A percentile compares a stretch with the other conserved stretches of the same genome.
These are phyloP conservation scores for Ectropis grisescens DNA, from an alignment of 1,140 invertebrate genomes.

Conservation along the genomic window DNA sequence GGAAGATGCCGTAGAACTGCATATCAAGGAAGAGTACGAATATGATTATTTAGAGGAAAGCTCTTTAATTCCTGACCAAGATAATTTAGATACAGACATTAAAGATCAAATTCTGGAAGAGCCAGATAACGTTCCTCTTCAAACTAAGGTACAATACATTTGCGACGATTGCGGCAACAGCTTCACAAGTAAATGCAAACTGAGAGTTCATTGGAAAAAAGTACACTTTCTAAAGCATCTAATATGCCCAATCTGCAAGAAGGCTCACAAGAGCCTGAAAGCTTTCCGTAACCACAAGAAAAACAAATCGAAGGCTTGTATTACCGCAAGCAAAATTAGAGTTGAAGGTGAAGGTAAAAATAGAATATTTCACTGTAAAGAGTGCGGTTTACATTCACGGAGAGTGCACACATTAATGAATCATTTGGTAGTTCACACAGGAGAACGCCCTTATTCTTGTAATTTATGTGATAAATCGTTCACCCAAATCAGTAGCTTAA, in stretches of 20 bases:
- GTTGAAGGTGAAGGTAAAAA: constrained; percentile 35
- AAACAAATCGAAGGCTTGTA: constrained; percentile 19
- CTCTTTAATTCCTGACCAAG: too few species aligned
- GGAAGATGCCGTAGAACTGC: constrained; percentile 2
- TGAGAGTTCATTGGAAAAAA: constrained; percentile 51
- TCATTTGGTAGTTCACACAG: constrained; percentile 36
- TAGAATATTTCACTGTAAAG: constrained; percentile 37
- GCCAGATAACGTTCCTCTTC: background rate
- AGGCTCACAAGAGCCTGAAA: constrained; percentile 35
- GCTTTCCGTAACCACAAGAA: constrained; percentile 34
- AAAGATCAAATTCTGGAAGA: constrained; percentile 5
- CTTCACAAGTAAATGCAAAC: constrained; percentile 53
- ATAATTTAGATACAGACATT: too few species aligned
- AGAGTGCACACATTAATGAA: constrained; percentile 31
- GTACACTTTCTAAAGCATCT: constrained; percentile 25
- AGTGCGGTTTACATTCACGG: constrained; percentile 29
- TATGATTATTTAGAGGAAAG: too few species aligned
- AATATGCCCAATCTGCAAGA: constrained; percentile 35
- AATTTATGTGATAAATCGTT: constrained; percentile 28
- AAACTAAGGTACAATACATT: too few species aligned
- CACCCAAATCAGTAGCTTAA: constrained; percentile 31
- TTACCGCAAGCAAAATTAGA: constrained; percentile 12
- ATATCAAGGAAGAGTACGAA: constrained; percentile 16
- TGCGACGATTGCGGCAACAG: constrained; percentile 42
- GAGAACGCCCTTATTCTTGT: constrained; percentile 34